Evolutionary conservation across 2,888 invertebrate genomes (phyloP).

Genomic region (Maniola hyperantus): DNA sequence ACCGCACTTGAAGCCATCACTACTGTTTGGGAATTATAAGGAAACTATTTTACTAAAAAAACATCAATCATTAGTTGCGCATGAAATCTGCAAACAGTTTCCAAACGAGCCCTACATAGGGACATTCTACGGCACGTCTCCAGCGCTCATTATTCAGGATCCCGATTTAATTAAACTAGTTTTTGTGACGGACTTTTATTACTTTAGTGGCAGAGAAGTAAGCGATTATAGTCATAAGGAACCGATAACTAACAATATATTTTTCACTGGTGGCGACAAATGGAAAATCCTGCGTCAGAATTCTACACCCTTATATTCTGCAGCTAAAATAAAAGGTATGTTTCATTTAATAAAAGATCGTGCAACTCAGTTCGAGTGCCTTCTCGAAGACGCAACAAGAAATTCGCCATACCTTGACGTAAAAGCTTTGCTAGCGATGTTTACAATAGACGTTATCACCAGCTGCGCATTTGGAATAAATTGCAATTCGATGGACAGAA

Average conservation of each 20-base stretch:
- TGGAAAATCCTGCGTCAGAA: slow-evolving; percentile 67
- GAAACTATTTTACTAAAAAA: slow-evolving; percentile 52
- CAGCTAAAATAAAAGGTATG: slow-evolving; percentile 67
- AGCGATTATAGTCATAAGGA: slow-evolving; percentile 54
- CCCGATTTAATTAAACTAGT: slow-evolving; percentile 58
- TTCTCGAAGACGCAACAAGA: slow-evolving; percentile 47
- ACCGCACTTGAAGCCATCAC: slow-evolving; percentile 47
- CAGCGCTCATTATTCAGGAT: slow-evolving; percentile 58
- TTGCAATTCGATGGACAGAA: slow-evolving; percentile 50
- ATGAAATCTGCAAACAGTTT: slow-evolving; percentile 53
- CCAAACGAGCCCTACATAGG: slow-evolving; percentile 60
- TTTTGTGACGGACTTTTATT: slow-evolving; percentile 62
- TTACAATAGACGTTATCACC: slow-evolving; percentile 60
- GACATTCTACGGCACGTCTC: slow-evolving; percentile 61
- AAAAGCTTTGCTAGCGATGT: slow-evolving; percentile 51
- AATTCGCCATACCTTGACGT: slow-evolving; percentile 45
- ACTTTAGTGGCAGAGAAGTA: slow-evolving; percentile 60
- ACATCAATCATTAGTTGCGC: slow-evolving; percentile 45
- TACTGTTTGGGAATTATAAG: slow-evolving; percentile 61
- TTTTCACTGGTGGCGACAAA: slow-evolving; percentile 55
- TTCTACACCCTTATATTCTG: slow-evolving; percentile 61
- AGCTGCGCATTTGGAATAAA: slow-evolving; percentile 62
- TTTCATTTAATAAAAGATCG: slow-evolving; percentile 59
- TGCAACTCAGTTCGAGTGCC: slow-evolving; percentile 50
- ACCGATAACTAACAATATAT: slow-evolving; percentile 52